Conservation (phyloP, 2,888 invertebrate species). For the Nemotelus nigrinus region DNA sequence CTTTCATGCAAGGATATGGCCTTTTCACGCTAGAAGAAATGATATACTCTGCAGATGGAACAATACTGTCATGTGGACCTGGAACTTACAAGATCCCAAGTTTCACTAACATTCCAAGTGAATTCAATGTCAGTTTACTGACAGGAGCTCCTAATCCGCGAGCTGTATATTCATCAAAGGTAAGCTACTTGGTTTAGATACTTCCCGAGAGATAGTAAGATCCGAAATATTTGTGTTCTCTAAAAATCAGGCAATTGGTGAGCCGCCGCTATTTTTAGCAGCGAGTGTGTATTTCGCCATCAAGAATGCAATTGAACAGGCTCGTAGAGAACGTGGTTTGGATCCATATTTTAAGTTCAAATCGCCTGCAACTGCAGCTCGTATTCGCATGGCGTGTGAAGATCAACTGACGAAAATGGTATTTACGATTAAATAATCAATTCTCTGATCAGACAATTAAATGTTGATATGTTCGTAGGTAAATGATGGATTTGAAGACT, state of each 20-base stretch:
- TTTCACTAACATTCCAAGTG: conserved; percentile 88
- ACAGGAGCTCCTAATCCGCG: conserved; percentile 90
- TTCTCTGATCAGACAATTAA: neutral
- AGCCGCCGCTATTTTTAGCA: conserved; percentile 92
- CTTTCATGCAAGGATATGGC: conserved; percentile 93
- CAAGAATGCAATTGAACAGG: conserved; percentile 84
- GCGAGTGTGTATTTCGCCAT: conserved; percentile 89
- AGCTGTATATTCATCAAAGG: conserved; percentile 96
- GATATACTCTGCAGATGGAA: conserved; percentile 85
- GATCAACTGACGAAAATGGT: conserved; percentile 86
- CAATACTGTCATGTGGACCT: conserved; percentile 85
- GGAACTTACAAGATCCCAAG: conserved; percentile 95
- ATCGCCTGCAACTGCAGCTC: conserved; percentile 88
- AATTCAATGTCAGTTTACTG: conserved; percentile 91
- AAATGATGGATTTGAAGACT: neutral
- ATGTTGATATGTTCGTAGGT: neutral
- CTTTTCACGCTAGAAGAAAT: conserved; percentile 91
- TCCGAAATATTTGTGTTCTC: neutral
- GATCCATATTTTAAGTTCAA: conserved; percentile 72
- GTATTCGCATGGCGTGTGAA: conserved; percentile 88
- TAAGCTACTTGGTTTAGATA: conserved; percentile 59
- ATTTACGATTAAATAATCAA: conserved; percentile 50
- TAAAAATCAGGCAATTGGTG: conserved; percentile 86
- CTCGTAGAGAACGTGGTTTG: conserved; percentile 76
- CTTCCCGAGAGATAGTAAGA: neutral